A percentile compares a stretch with the other conserved stretches of the same genome.
These are phyloP conservation scores for Hippocampus abdominalis DNA, from an alignment of 2,113 vertebrate genomes.

Conservation along the genomic window DNA sequence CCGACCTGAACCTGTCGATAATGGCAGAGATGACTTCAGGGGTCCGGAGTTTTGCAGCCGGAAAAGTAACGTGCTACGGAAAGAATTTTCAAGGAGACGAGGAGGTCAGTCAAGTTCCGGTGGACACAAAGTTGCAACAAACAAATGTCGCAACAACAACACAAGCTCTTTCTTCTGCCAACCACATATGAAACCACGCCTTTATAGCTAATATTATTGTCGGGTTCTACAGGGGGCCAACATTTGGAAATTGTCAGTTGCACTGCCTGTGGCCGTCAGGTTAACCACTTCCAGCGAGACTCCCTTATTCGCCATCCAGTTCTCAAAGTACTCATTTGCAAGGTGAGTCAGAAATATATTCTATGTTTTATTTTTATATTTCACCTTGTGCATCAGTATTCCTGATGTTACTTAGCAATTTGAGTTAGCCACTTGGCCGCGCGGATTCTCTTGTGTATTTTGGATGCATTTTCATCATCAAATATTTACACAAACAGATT, in stretches of 20 bases:
- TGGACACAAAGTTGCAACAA: neutral
- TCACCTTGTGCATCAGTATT: neutral
- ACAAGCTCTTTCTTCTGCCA: neutral
- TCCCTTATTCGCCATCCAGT: conserved; percentile 91
- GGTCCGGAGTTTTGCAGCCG: conserved; percentile 95
- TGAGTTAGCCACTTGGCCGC: neutral
- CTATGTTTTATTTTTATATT: neutral
- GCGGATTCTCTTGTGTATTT: too few species aligned
- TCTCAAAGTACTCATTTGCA: conserved; percentile 97
- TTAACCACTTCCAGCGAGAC: conserved; percentile 97
- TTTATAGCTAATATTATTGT: conserved; percentile 14
- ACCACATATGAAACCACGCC: neutral
- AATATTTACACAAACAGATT: neutral
- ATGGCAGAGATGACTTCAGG: conserved; percentile 96
- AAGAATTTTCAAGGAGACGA: conserved; percentile 84
- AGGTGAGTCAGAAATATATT: conserved; percentile 73
- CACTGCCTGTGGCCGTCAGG: conserved; percentile 94
- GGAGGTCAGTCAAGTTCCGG: conserved; percentile 74
- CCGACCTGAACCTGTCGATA: conserved; percentile 90
- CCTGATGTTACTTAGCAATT: neutral
- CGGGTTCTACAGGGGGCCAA: conserved; percentile 71
- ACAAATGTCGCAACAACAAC: neutral
- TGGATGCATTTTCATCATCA: neutral
- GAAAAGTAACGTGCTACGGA: conserved; percentile 79
- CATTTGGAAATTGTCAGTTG: conserved; percentile 91